Conservation (phyloP, 1,140 invertebrate genomes). For the Aethina tumida region DNA sequence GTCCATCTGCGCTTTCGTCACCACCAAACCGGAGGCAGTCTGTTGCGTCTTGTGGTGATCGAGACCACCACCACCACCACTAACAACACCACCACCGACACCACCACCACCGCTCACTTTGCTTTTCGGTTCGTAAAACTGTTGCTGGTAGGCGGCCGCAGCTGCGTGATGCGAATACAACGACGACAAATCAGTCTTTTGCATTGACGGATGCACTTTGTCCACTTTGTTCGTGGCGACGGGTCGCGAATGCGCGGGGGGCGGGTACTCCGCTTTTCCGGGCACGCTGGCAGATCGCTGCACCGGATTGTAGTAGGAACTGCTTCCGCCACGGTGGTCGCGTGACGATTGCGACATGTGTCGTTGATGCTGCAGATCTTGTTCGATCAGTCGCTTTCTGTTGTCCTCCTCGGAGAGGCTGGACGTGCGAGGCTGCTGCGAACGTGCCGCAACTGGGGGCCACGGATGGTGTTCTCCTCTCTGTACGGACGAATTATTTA, state of each 20-base stretch:
- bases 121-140: constrained; percentile 11
- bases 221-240: constrained; percentile 44
- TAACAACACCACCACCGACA: too few species aligned
- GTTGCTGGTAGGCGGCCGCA: constrained; percentile 51
- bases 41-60: constrained; percentile 40
- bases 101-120: too few species aligned
- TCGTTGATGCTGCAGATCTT: constrained; percentile 24
- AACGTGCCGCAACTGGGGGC: constrained; percentile 35
- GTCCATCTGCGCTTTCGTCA: constrained; percentile 34
- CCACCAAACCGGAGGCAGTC: constrained; percentile 30
- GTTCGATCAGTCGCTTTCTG: constrained; percentile 20
- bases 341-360: too few species aligned
- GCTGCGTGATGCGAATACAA: too few species aligned
- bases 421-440: constrained; percentile 33
- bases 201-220: constrained; percentile 43
- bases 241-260: constrained; percentile 45
- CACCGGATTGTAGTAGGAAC: constrained; percentile 14
- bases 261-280: constrained; percentile 44
- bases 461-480: too few species aligned
- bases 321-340: too few species aligned
- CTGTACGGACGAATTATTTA: too few species aligned
- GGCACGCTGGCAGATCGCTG: constrained; percentile 41
- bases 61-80: too few species aligned
- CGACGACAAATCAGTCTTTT: too few species aligned
- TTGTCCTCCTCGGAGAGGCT: constrained; percentile 31